phyloP scores from a whole-genome alignment of 1,140 invertebrate species.

The Trinorchestia longiramus region DNA sequence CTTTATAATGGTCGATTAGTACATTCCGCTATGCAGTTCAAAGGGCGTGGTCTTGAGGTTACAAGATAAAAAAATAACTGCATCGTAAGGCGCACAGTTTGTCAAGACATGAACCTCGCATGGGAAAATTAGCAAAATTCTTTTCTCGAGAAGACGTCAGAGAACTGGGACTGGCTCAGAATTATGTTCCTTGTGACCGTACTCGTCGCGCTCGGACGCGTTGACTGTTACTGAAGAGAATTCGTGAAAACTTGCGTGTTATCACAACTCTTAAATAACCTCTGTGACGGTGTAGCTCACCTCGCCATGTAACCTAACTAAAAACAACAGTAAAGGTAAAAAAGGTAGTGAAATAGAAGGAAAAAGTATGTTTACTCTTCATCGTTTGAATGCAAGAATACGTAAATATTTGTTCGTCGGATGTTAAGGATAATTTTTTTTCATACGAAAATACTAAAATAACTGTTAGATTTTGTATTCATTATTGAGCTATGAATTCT shows the following conservation, averaged over 20 bases:
- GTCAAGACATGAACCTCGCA: not conserved
- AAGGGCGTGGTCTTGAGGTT: not conserved
- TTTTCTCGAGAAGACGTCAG: not conserved
- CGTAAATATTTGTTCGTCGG: not conserved
- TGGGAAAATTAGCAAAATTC: not conserved
- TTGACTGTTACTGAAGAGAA: no score
- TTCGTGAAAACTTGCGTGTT: not conserved
- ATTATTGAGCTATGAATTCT: no score
- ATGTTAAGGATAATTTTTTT: not conserved
- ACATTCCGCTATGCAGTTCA: not conserved
- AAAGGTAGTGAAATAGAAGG: not conserved
- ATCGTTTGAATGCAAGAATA: not conserved
- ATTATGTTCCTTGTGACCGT: not conserved
- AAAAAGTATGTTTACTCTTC: not conserved
- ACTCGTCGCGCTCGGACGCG: not conserved
- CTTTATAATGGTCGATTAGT: not conserved
- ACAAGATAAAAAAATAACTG: not conserved
- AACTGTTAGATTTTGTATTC: no score
- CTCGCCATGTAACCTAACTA: not conserved
- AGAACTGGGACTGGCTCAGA: not conserved
- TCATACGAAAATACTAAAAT: no score
- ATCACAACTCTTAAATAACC: not conserved
- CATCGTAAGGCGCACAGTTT: not conserved
- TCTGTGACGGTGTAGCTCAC: not conserved
- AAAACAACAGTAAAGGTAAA: not conserved